These are phyloP conservation scores for Origma solitaria DNA, from an alignment of 2,113 vertebrate species.

Conservation along the genomic window DNA sequence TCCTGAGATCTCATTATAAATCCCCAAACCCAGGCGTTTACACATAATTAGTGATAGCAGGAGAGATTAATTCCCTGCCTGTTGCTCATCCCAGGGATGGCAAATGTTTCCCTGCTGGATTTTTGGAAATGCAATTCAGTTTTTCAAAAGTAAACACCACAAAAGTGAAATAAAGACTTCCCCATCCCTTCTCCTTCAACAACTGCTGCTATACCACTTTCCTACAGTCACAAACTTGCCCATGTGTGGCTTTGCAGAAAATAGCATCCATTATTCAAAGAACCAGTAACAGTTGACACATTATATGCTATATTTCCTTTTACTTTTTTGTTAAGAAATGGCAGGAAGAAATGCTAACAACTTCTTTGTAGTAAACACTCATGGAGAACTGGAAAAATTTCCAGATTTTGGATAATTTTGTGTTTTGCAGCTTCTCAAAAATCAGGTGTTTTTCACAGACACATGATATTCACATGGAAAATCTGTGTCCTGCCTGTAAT, in stretches of 20 bases:
- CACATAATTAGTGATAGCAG: neutral
- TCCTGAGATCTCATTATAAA: constrained; percentile 22
- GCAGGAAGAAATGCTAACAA: neutral
- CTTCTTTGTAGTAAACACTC: neutral
- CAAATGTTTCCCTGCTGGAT: neutral
- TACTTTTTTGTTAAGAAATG: neutral
- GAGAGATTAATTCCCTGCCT: neutral
- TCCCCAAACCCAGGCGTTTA: neutral
- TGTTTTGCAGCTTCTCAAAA: neutral
- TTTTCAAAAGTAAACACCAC: constrained; percentile 19
- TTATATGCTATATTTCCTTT: neutral
- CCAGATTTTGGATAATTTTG: neutral
- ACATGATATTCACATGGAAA: neutral
- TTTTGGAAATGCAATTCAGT: neutral
- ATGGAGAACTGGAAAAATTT: neutral
- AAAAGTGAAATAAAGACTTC: neutral
- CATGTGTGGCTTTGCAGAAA: neutral
- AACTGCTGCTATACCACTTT: neutral
- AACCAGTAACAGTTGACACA: constrained; percentile 16
- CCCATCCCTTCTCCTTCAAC: neutral
- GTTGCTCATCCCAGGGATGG: neutral
- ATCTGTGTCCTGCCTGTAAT: neutral
- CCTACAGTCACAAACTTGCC: neutral
- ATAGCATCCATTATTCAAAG: neutral
- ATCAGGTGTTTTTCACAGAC: neutral